Conservation (phyloP, 1,140 invertebrate species). For the Drosophila paulistorum region DNA sequence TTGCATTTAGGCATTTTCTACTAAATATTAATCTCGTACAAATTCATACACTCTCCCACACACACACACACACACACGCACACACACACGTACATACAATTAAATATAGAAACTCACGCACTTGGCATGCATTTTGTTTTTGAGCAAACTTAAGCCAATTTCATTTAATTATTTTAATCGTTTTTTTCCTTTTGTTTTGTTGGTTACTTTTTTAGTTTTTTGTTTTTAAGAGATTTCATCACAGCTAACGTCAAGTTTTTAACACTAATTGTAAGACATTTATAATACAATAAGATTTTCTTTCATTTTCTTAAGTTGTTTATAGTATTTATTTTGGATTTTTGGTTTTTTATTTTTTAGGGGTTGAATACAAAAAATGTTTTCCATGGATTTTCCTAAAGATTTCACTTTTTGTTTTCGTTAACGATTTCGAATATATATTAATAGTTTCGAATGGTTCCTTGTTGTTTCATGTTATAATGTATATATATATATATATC, state of each 20-base stretch:
- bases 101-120: slow-evolving; percentile 2
- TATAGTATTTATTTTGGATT: not conserved
- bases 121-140: not conserved
- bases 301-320: not conserved
- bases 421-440: slow-evolving; percentile 15
- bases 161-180: slow-evolving; percentile 10
- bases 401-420: not conserved
- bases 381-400: not conserved
- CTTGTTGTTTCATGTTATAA: no score
- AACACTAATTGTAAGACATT: slow-evolving; percentile 31
- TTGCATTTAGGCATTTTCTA: slow-evolving; percentile 4
- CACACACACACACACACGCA: slow-evolving; percentile 13
- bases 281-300: slow-evolving; percentile 18
- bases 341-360: not conserved
- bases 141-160: slow-evolving; percentile 28
- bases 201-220: slow-evolving; percentile 3
- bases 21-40: not conserved
- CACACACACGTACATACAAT: not conserved
- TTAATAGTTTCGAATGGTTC: slow-evolving; percentile 24
- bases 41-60: not conserved
- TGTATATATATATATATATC: no score
- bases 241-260: slow-evolving; percentile 66
- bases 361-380: slow-evolving; percentile 23
- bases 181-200: slow-evolving; percentile 37
- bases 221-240: slow-evolving; percentile 51